These are phyloP conservation scores for Eledone cirrhosa DNA, from an alignment of 2,888 invertebrate species.

Conservation along the genomic window DNA sequence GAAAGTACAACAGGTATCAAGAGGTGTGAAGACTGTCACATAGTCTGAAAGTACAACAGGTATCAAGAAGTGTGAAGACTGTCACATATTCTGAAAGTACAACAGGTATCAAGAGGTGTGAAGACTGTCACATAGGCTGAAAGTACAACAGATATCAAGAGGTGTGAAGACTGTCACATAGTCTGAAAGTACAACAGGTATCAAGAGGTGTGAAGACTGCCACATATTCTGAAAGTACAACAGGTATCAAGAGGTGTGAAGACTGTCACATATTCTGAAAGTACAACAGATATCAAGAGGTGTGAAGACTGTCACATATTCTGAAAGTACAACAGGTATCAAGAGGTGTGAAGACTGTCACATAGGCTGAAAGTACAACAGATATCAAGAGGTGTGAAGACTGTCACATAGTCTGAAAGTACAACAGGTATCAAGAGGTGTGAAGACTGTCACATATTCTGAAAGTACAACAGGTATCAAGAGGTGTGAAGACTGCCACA, in stretches of 20 bases:
- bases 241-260: slow-evolving; percentile 72
- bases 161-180: slow-evolving; percentile 86
- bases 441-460: slow-evolving; percentile 83
- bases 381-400: slow-evolving; percentile 82
- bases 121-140: slow-evolving; percentile 81
- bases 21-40: slow-evolving; percentile 84
- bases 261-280: slow-evolving; percentile 78
- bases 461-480: neutral
- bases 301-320: slow-evolving; percentile 84
- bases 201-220: slow-evolving; percentile 78
- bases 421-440: slow-evolving; percentile 67
- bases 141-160: slow-evolving; percentile 74
- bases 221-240: slow-evolving; percentile 72
- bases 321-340: slow-evolving; percentile 36
- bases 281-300: slow-evolving; percentile 75
- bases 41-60: slow-evolving; percentile 66
- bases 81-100: slow-evolving; percentile 75
- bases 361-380: slow-evolving; percentile 70
- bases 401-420: slow-evolving; percentile 78
- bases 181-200: slow-evolving; percentile 45
- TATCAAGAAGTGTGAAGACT: slow-evolving; percentile 73
- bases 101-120: slow-evolving; percentile 70
- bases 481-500: slow-evolving; percentile 84
- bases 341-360: slow-evolving; percentile 81
- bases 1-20: neutral